These are phyloP conservation scores for Leptoclinus maculatus DNA, from an alignment of 2,797 vertebrate species.

Conservation along the genomic window DNA sequence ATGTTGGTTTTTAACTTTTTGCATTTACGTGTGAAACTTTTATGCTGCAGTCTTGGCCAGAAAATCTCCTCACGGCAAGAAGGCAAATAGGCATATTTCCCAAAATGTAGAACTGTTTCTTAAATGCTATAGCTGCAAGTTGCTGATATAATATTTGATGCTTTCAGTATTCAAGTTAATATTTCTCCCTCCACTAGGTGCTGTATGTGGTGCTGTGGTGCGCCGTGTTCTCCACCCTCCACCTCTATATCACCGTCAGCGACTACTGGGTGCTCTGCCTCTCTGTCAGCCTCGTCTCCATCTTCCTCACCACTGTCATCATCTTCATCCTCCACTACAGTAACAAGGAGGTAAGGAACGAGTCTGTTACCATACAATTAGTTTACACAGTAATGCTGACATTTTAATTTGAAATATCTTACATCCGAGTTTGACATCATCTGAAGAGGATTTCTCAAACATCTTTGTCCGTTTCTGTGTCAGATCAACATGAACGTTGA, in stretches of 20 bases:
- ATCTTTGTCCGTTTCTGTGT: conserved; percentile 24
- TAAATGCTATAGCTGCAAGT: fast-evolving
- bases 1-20: neutral
- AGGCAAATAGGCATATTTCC: neutral
- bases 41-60: neutral
- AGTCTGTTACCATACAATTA: neutral
- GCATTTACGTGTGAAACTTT: neutral
- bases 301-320: conserved; percentile 80
- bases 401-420: neutral
- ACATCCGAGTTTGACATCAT: neutral
- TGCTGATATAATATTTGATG: neutral
- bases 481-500: conserved; percentile 86
- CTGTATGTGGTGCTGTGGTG: conserved; percentile 86
- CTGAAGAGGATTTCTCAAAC: neutral
- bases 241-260: conserved; percentile 70
- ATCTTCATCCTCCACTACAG: conserved; percentile 79
- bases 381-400: neutral
- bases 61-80: no score
- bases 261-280: conserved; percentile 84
- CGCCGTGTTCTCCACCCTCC: conserved; percentile 82
- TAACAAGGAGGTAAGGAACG: conserved; percentile 74
- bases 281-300: conserved; percentile 78
- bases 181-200: conserved; percentile 65
- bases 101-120: neutral
- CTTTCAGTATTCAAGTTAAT: neutral